Evolutionary conservation across 2,797 vertebrate species (phyloP).

Genomic region (Amniataba percoides): DNA sequence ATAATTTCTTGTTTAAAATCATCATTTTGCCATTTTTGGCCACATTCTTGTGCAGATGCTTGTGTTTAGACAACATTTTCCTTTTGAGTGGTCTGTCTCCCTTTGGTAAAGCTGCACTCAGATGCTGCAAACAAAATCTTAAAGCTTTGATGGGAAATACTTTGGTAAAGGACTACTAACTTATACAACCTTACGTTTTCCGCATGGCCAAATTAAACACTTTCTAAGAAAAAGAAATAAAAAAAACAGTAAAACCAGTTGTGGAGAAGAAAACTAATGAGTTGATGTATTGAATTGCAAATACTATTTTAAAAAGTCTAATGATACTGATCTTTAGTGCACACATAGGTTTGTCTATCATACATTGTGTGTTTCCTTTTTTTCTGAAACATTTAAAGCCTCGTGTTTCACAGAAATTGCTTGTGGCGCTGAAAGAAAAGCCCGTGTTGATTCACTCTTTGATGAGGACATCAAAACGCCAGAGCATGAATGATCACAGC

Average conservation of each 20-base stretch:
- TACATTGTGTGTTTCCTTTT: not conserved
- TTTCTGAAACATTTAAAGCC: not conserved
- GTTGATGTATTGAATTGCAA: not conserved
- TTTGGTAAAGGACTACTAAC: not conserved
- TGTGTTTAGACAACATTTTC: not conserved
- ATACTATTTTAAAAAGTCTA: not conserved
- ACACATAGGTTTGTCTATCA: not conserved
- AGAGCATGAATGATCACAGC: constrained; percentile 23
- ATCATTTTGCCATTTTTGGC: not conserved
- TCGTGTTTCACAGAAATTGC: constrained; percentile 26
- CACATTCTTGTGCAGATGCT: not conserved
- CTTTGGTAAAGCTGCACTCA: not conserved
- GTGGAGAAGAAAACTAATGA: not conserved
- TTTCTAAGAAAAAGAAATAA: not conserved
- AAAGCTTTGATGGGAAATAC: not conserved
- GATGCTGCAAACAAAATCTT: not conserved
- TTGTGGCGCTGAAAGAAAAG: not conserved
- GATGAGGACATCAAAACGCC: constrained; percentile 50
- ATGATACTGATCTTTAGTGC: not conserved
- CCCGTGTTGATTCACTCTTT: constrained; percentile 38
- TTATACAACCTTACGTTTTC: not conserved
- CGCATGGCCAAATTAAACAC: not conserved
- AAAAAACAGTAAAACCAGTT: not conserved
- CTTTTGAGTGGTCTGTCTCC: not conserved
- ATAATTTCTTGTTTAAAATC: not conserved